These are phyloP conservation scores for Stichopus horrens DNA, from an alignment of 53 echinoderm and acorn worm species.

Conservation along the genomic window DNA sequence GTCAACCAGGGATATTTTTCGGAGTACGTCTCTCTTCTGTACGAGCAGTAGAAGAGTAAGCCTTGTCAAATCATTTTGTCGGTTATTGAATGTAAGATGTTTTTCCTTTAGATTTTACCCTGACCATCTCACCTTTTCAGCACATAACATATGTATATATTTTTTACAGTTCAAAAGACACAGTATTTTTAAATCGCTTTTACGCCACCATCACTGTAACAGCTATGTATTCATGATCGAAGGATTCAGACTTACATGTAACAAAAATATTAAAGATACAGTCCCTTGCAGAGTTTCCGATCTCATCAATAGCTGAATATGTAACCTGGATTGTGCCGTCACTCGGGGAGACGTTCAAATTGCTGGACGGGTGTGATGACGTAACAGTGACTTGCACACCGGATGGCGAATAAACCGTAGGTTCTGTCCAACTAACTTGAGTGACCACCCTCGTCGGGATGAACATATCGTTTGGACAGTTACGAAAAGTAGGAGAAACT, in stretches of 20 bases:
- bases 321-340: background rate
- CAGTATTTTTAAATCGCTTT: no score
- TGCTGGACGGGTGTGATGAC: background rate
- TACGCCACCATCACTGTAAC: no score
- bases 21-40: no score
- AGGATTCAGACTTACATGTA: background rate
- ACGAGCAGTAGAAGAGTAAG: no score
- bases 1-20: no score
- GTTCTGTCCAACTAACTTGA: background rate
- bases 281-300: background rate
- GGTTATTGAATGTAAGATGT: no score
- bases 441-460: background rate
- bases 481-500: background rate
- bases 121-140: no score
- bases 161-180: no score
- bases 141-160: no score
- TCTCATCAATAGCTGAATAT: background rate
- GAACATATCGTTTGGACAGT: background rate
- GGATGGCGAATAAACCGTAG: background rate
- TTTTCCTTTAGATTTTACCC: no score
- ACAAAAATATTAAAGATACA: background rate
- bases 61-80: no score
- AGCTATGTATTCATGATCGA: no score
- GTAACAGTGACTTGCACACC: background rate
- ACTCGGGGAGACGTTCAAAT: background rate